These are phyloP conservation scores for Mesoligia furuncula DNA, from an alignment of 2,888 invertebrate species.

Conservation along the genomic window DNA sequence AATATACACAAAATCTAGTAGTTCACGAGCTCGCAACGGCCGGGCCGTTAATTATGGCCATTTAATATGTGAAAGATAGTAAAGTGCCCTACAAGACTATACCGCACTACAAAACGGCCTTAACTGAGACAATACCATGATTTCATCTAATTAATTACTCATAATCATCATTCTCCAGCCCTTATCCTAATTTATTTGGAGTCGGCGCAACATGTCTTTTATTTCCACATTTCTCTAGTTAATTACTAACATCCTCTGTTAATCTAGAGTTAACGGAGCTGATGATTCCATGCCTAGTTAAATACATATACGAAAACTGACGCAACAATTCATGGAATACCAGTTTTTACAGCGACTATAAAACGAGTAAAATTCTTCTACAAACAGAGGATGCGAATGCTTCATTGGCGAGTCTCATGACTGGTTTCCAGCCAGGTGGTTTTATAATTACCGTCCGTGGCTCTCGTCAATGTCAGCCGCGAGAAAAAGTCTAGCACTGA, in stretches of 20 bases:
- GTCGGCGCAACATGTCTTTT: background rate
- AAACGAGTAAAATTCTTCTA: conserved; percentile 58
- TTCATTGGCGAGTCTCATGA: conserved; percentile 60
- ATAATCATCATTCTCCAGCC: background rate
- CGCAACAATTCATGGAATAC: conserved; percentile 38
- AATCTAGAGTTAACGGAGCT: conserved; percentile 25
- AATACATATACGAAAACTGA: conserved; percentile 30
- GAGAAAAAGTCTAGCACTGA: conserved; percentile 69
- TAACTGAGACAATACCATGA: background rate
- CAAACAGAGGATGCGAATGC: conserved; percentile 65
- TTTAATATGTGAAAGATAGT: too few relatives aligned
- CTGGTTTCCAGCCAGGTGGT: conserved; percentile 71
- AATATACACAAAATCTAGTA: too few relatives aligned
- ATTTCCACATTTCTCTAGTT: background rate
- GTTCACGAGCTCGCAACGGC: too few relatives aligned
- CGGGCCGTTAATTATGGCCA: too few relatives aligned
- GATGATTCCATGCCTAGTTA: conserved; percentile 7
- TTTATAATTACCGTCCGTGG: conserved; percentile 69
- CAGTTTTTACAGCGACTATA: conserved; percentile 22
- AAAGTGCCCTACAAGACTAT: too few relatives aligned
- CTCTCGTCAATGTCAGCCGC: conserved; percentile 74
- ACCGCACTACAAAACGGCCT: too few relatives aligned
- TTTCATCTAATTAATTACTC: background rate
- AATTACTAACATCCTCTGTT: background rate
- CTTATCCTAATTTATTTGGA: background rate